phyloP scores from a whole-genome alignment of 2,888 invertebrate genomes.

The Norana najaformis region DNA sequence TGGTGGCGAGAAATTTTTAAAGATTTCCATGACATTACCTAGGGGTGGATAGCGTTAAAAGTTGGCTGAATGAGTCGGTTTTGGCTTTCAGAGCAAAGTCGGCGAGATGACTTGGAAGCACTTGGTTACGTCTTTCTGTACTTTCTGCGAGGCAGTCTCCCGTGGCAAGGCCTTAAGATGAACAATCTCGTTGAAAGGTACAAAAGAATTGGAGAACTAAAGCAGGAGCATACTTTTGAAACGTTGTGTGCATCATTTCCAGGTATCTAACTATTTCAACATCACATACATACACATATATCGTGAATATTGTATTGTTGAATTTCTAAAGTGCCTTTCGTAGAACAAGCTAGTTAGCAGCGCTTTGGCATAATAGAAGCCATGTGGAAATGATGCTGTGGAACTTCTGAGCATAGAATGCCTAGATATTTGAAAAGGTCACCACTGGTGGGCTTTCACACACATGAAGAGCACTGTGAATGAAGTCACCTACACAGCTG shows the following conservation, averaged over 20 bases:
- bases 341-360: no score
- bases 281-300: background rate
- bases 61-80: background rate
- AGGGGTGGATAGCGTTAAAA: background rate
- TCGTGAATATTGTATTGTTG: no score
- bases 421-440: no score
- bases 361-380: no score
- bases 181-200: constrained; percentile 98
- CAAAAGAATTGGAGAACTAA: constrained; percentile 99
- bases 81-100: constrained; percentile 83
- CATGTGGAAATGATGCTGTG: no score
- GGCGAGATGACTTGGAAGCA: constrained; percentile 98
- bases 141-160: constrained; percentile 97
- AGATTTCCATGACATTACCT: no score
- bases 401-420: no score
- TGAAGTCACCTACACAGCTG: no score
- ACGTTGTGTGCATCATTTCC: constrained; percentile 75
- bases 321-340: no score
- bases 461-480: no score
- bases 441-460: no score
- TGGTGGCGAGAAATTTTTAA: no score
- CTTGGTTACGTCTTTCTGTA: constrained; percentile 99
- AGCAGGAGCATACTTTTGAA: constrained; percentile 97
- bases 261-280: constrained; percentile 58
- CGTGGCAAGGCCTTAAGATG: constrained; percentile 99